Evolutionary conservation across 2,113 vertebrate genomes (phyloP), one percentile per base, ranked within the genome.

Genomic region (Neoarius graeffei): DNA sequence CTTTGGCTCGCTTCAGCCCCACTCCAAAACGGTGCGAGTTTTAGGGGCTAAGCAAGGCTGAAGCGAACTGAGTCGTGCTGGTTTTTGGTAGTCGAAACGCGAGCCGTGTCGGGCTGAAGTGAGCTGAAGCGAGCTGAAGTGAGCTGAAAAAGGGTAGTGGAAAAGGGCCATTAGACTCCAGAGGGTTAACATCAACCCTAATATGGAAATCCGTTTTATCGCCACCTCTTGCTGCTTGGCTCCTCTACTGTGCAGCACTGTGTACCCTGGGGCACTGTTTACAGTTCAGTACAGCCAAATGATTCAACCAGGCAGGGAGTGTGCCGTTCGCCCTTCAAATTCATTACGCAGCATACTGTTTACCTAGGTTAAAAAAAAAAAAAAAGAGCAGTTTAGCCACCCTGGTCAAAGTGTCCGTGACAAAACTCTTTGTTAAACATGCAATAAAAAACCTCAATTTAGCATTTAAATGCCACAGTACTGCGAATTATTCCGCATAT

Each of bases 321-420:
- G 64, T 87, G 52, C 23, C 59, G 54, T 62, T 87, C 62, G 59
- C 11, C 23, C 52, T 73, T 86, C 23, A 42, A 71, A 69, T 25
- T 20, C 73, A 54, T 60, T 50, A 57, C 64, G 59, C 17, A 1
- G 9, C 67, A 82, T 20, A 30, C 23, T 60, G 67, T 74, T 60
- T 87, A 59, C 30, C 25, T 23, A 59, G 50, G 15, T n/a, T 30
- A 30, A 35, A 2, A 71, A 64, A 54, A 35, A 30, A 35, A 2
- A 71, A 64, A 54, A 35, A 2, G 20, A 19, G 14, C 11, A 80
- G 23, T 27, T 17, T 66, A 50, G 27, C 10, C 35, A 77, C 57
- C 13, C 23, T 81, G 77, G 2, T 8, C 77, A 81, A 87, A 20
- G 27, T 35, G 17, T 35, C n/a, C 11, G 5, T 66, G 27, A 2